Base-by-base conservation (phyloP, 2,797 vertebrate genomes). In the Nannoperca obscura region DNA sequence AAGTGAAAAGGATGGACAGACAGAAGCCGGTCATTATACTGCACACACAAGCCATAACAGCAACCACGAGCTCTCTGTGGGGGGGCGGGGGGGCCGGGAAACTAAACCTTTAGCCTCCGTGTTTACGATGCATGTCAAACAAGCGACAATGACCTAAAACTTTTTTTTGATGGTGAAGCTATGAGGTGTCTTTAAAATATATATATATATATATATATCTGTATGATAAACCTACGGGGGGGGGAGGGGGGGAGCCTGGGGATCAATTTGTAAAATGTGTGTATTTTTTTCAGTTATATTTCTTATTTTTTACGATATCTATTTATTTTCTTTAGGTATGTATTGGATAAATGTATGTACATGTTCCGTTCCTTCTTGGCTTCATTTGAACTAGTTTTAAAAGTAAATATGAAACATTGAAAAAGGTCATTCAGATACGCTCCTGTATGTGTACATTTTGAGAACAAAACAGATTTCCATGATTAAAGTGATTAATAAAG, bases 211-310 rank as follows among this genome's bases (percentile, higher is more conserved):
- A 88, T 67, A 90, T 91, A 79, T 89, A 92, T 93, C 88, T 94
- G 93, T 95, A 94, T 92, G 93, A 93, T 93, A 93, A 94, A 91
- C 80, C 87, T 91, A 87, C 64, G 73, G 85, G 78, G 77, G 84
- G 1, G 24, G 24, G 24, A n/a, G n/a, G 24, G 86, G 53, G 84
- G 84, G 90, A 90, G 90, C 92, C 88, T 91, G 88, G 92, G 93
- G 93, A 92, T 91, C 92, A 93, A 94, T 96, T 96, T 96, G 94
- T 96, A 96, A 95, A 95, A 95, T 92, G 94, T 96, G 94, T 95
- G 95, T 95, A 95, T 94, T 95, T 95, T 95, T 95, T 96, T 95
- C 89, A 93, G 95, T 96, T 95, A 93, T 92, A 93, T 94, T 95
- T 95, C 92, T 95, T 85, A 93, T 94, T 95, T 95, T 95, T 95